Conservation (phyloP, 1,140 invertebrate species). For the Ostrea edulis region DNA sequence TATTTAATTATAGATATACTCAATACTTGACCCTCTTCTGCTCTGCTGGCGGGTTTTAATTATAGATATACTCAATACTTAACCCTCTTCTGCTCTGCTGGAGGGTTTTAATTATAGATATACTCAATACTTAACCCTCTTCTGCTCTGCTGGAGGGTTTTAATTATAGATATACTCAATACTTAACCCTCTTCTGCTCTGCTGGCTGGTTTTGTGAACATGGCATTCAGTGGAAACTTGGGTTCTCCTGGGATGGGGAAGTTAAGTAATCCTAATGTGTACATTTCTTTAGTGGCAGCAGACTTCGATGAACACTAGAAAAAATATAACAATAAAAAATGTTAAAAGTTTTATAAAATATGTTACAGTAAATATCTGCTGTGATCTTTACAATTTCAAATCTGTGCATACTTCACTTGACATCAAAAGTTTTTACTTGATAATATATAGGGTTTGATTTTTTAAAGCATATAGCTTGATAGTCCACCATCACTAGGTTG, state of each 20-base stretch:
- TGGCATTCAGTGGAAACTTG: slow-evolving; percentile 98
- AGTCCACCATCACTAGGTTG: too few relatives aligned
- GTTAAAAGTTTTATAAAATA: too few relatives aligned
- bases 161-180: background rate
- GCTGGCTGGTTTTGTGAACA: slow-evolving; percentile 92
- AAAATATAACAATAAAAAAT: background rate
- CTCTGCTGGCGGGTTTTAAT: background rate
- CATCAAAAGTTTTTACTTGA: too few relatives aligned
- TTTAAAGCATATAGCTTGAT: too few relatives aligned
- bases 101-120: slow-evolving; percentile 81
- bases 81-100: slow-evolving; percentile 76
- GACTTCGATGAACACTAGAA: slow-evolving; percentile 89
- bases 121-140: slow-evolving; percentile 68
- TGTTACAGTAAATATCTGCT: too few relatives aligned
- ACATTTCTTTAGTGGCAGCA: slow-evolving; percentile 97
- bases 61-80: background rate
- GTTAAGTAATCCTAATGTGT: slow-evolving; percentile 94
- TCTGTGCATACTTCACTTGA: too few relatives aligned
- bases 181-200: slow-evolving; percentile 76
- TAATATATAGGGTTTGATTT: too few relatives aligned
- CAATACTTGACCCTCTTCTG: too few relatives aligned
- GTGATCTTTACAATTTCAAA: too few relatives aligned
- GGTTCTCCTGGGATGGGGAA: slow-evolving; percentile 98
- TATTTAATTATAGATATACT: too few relatives aligned
- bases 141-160: slow-evolving; percentile 70